Conservation (phyloP, 2,113 vertebrate genomes). For the Polypterus bichir region DNA sequence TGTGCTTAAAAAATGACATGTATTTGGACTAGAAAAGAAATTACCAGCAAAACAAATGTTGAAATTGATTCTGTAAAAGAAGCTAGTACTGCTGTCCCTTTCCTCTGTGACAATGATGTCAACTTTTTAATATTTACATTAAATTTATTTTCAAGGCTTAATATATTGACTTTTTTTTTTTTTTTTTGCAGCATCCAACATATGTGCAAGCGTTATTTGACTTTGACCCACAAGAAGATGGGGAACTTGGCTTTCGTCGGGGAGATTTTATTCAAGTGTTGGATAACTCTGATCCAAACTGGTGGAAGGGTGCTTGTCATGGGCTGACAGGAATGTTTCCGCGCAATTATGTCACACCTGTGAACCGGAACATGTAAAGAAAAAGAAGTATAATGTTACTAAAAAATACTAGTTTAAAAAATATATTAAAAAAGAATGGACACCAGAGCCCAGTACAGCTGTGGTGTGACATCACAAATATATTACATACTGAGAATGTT, state of each 20-base stretch:
- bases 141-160: neutral
- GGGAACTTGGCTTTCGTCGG: slow-evolving; percentile 90
- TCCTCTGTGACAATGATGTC: too few relatives aligned
- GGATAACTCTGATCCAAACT: slow-evolving; percentile 98
- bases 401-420: slow-evolving; percentile 12
- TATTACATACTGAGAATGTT: slow-evolving; percentile 34
- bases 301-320: slow-evolving; percentile 97
- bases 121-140: too few relatives aligned
- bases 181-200: slow-evolving; percentile 61
- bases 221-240: slow-evolving; percentile 96
- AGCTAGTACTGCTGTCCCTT: too few relatives aligned
- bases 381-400: slow-evolving; percentile 20
- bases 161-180: slow-evolving; percentile 8
- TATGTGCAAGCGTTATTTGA: slow-evolving; percentile 97
- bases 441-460: slow-evolving; percentile 19
- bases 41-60: too few relatives aligned
- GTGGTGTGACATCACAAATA: slow-evolving; percentile 28
- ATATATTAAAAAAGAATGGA: slow-evolving; percentile 9
- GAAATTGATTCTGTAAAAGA: too few relatives aligned
- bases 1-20: too few relatives aligned
- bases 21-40: too few relatives aligned
- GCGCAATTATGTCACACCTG: slow-evolving; percentile 94
- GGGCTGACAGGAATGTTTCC: slow-evolving; percentile 97
- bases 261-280: slow-evolving; percentile 98
- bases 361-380: slow-evolving; percentile 89